A percentile compares a stretch with the other conserved stretches of the same genome.
Evolutionary conservation across 2,113 vertebrate genomes (phyloP).

Genomic region (Cairina moschata): DNA sequence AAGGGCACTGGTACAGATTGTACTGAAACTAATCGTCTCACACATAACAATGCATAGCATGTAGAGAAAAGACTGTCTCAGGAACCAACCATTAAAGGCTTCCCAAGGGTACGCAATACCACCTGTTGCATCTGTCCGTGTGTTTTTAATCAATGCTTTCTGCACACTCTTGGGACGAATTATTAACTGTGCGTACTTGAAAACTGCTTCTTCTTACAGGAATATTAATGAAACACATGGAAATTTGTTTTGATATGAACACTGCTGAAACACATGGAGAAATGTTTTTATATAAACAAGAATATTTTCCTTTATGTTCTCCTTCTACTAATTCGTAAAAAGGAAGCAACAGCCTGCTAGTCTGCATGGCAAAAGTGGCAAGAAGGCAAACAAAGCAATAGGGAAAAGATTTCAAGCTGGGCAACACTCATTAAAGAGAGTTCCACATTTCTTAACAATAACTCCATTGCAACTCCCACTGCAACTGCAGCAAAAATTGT

Average conservation of each 20-base stretch:
- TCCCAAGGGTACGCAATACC: not conserved
- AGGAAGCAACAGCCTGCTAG: not conserved
- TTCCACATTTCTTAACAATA: not conserved
- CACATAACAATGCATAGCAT: not conserved
- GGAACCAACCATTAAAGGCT: not conserved
- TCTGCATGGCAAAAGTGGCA: not conserved
- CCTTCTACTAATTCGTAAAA: not conserved
- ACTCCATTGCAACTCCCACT: not conserved
- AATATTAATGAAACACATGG: not conserved
- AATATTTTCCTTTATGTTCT: not conserved
- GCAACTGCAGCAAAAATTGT: not conserved
- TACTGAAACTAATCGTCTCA: slow-evolving; percentile 15
- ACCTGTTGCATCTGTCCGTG: not conserved
- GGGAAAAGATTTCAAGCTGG: not conserved
- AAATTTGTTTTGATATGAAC: not conserved
- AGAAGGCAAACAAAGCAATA: not conserved
- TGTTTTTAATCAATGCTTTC: not conserved
- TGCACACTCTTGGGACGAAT: not conserved
- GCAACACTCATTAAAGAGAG: not conserved
- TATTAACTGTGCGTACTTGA: not conserved
- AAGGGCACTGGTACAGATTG: slow-evolving; percentile 10
- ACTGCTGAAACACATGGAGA: not conserved
- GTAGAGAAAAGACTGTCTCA: not conserved
- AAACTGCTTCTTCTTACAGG: not conserved
- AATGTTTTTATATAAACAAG: not conserved